Conservation (phyloP, 2,113 vertebrate genomes). For the Crypturellus undulatus region DNA sequence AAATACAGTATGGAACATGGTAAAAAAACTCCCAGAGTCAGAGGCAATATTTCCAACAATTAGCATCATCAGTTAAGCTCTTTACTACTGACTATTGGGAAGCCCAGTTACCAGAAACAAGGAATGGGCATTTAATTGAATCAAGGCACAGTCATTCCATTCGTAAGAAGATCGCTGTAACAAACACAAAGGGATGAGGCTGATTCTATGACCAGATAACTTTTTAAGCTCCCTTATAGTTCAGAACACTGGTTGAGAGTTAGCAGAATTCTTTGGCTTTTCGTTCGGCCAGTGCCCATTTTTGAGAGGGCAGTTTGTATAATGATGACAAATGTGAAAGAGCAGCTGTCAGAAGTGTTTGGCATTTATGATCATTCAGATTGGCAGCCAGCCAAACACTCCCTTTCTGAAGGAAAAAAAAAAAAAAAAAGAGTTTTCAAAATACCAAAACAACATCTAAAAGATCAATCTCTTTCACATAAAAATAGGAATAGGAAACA, state of each 20-base stretch:
- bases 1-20: background rate
- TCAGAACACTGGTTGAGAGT: background rate
- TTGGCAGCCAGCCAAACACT: conserved; percentile 6
- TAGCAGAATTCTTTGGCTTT: background rate
- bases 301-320: conserved; percentile 47
- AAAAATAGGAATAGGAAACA: conserved; percentile 23
- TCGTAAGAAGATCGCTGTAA: background rate
- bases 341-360: conserved; percentile 59
- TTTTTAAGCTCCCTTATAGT: background rate
- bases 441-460: background rate
- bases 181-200: background rate
- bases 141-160: background rate
- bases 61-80: background rate
- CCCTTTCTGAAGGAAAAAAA: background rate
- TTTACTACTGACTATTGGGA: background rate
- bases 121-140: rapidly evolving
- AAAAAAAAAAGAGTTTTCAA: background rate
- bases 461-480: background rate
- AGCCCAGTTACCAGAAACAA: background rate
- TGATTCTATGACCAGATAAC: background rate
- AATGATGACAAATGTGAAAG: conserved; percentile 61
- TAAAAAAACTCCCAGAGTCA: background rate
- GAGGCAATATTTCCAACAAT: background rate
- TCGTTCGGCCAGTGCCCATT: background rate
- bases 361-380: conserved; percentile 7